Conservation (phyloP, 2,113 vertebrate species). For the Nerophis lumbriciformis region DNA sequence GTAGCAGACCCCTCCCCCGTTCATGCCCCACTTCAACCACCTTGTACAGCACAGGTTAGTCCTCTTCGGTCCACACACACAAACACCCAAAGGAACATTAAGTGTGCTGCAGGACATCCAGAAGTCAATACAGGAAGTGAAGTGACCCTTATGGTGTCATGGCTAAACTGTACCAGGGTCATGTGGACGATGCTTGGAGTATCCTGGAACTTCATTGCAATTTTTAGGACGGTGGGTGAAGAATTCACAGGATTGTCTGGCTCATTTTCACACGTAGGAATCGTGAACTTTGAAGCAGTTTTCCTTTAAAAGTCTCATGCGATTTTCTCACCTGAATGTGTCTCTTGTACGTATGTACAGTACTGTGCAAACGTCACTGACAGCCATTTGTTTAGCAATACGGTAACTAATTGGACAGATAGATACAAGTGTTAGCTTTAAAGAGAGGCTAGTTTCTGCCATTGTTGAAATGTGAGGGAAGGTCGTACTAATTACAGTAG, state of each 20-base stretch:
- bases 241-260: conserved; percentile 44
- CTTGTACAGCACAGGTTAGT: conserved; percentile 61
- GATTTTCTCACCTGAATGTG: conserved; percentile 26
- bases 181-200: conserved; percentile 45
- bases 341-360: conserved; percentile 6
- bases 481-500: too few relatives aligned
- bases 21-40: conserved; percentile 12
- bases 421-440: too few relatives aligned
- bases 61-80: conserved; percentile 33
- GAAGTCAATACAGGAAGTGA: conserved; percentile 11
- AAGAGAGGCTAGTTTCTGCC: too few relatives aligned
- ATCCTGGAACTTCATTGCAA: conserved; percentile 48
- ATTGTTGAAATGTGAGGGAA: too few relatives aligned
- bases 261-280: conserved; percentile 45
- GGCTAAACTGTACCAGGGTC: conserved; percentile 14
- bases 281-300: conserved; percentile 28
- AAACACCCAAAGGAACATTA: conserved; percentile 36
- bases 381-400: too few relatives aligned
- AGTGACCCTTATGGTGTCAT: conserved; percentile 21
- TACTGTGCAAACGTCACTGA: neutral
- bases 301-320: conserved; percentile 22
- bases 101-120: conserved; percentile 28
- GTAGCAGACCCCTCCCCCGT: conserved; percentile 45
- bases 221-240: conserved; percentile 24
- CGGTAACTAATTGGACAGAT: too few relatives aligned